Percentiles rank a stretch among this genome's conserved stretches.
Evolutionary conservation across 2,113 vertebrate genomes (phyloP).

Genomic region (Falcunculus frontatus): DNA sequence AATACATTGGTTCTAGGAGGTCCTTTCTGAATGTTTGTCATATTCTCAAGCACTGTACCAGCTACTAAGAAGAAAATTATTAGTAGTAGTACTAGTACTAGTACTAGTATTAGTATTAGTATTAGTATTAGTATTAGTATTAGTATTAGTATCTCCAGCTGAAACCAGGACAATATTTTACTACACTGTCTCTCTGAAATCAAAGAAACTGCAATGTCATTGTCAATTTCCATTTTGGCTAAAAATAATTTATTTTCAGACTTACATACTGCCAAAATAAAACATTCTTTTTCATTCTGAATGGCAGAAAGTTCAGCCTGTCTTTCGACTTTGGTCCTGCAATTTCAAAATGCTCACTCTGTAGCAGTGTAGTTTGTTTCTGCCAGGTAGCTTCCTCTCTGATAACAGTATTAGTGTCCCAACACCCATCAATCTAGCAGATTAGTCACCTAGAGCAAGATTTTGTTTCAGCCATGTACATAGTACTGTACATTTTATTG

Average conservation of each 20-base stretch:
- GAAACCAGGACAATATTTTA: not conserved
- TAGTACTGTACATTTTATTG: not conserved
- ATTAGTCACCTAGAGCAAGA: not conserved
- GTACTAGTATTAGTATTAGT: no score
- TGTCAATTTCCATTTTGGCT: not conserved
- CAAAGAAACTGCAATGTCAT: not conserved
- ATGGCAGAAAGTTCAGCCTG: not conserved
- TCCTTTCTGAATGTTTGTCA: not conserved
- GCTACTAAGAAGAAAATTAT: not conserved
- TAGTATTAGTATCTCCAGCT: not conserved
- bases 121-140: no score
- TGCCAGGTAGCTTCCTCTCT: not conserved
- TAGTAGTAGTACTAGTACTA: no score
- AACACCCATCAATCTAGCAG: not conserved
- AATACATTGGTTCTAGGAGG: not conserved
- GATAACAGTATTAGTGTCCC: not conserved
- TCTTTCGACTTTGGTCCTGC: not conserved
- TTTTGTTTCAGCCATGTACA: not conserved
- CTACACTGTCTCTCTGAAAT: not conserved
- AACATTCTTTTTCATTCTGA: not conserved
- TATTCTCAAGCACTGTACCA: not conserved
- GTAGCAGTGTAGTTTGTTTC: not conserved
- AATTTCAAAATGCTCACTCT: not conserved
- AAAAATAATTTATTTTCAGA: not conserved
- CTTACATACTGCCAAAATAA: not conserved